Base-by-base conservation (phyloP, 2,888 invertebrate species). In the Ophonus ardosiacus region DNA sequence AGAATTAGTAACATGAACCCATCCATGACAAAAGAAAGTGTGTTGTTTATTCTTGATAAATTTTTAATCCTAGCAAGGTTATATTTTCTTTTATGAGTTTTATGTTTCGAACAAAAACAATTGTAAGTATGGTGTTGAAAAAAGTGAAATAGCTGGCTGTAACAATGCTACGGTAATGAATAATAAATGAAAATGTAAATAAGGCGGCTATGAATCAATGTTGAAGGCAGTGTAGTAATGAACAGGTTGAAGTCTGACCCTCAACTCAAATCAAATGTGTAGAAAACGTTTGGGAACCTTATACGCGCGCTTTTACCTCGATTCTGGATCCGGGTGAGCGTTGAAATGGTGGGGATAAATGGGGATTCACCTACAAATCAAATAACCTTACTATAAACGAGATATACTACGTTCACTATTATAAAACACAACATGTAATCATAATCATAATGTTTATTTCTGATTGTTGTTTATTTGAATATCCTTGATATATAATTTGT, bases 321-420 rank as follows among this genome's bases (percentile, higher is more conserved):
- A 81, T 68, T 81, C 40, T 68, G 65, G 68, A 81, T 81, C 81
- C 81, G 68, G 68, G 71, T 59, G 65, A 56, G 57, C 43, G 51
- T 17, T 40, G 61, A 5, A 61, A 38, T 8, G 56, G 81, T 68
- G 81, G 81, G 81, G 81, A 81, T 81, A 68, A 81, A 68, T 68
- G 68, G 81, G 81, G 81, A 68, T 81, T 81, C 71, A 81, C 81
- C 71, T 81, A 68, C 81, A 63, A 63, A 65, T 43, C 43, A 81
- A 61, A 65, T 78, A 78, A 78, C 57, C 57, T 78, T 74, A 74
- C 43, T 21, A n/a, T 31, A 10, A 63, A 24, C 5, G 2, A 8
- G 38, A 38, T 68, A 68, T 68, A 68, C 31, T 38, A 7, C 38
- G 38, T 15, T 68, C 68, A 68, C 6, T 3, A 7, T 15, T 38